Evolutionary conservation across 2,797 vertebrate genomes (phyloP).

Genomic region (Heliangelus exortis): DNA sequence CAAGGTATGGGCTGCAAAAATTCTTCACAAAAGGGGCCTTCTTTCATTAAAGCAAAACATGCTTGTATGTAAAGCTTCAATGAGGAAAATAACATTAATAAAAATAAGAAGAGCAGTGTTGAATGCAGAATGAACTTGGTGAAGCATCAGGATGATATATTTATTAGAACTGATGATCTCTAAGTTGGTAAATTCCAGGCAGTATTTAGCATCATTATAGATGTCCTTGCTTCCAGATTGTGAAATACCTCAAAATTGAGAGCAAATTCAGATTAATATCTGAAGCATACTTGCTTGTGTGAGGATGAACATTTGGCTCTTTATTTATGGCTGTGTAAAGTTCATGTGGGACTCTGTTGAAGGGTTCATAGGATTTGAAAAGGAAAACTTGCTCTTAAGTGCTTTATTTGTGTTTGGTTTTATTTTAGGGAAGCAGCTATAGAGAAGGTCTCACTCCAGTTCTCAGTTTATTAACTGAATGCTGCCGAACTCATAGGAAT

Average conservation of each 20-base stretch:
- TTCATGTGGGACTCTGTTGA: neutral
- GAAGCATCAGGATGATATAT: neutral
- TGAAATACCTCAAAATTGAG: neutral
- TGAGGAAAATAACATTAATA: neutral
- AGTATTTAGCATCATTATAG: neutral
- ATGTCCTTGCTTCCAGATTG: neutral
- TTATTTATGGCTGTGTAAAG: neutral
- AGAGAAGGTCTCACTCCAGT: slow-evolving; percentile 97
- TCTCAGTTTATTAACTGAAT: slow-evolving; percentile 93
- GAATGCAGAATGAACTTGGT: neutral
- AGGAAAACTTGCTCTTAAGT: neutral
- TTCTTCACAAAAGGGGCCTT: neutral
- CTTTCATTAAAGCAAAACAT: neutral
- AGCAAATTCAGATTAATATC: neutral
- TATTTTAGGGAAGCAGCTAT: slow-evolving; percentile 91
- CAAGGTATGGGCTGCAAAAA: slow-evolving; percentile 83
- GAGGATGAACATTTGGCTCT: neutral
- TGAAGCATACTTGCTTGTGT: neutral
- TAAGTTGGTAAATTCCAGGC: neutral
- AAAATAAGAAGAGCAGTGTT: neutral
- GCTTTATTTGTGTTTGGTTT: slow-evolving; percentile 23
- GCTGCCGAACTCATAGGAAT: slow-evolving; percentile 91
- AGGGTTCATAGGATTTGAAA: neutral
- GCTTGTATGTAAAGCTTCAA: neutral
- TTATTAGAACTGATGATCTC: neutral